Evolutionary conservation across 2,888 invertebrate species (phyloP).

Genomic region (Zootermopsis nevadensis): DNA sequence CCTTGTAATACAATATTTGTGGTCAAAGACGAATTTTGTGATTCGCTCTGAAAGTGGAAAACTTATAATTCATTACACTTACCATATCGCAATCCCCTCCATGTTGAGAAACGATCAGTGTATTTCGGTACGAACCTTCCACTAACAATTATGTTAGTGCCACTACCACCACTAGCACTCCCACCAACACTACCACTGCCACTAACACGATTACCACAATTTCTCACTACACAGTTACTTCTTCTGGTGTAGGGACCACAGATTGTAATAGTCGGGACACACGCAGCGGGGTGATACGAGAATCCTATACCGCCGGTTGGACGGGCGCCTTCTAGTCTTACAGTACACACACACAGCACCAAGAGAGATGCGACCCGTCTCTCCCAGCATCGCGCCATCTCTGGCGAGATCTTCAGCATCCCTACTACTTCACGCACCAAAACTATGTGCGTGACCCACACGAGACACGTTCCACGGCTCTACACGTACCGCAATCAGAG

Average conservation of each 20-base stretch:
- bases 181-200: neutral
- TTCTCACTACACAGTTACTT: slow-evolving; percentile 20
- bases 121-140: slow-evolving; percentile 28
- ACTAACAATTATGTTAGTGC: neutral
- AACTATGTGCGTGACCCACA: neutral
- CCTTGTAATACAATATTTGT: too few relatives aligned
- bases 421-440: neutral
- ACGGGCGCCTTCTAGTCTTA: neutral
- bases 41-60: too few relatives aligned
- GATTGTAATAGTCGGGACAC: neutral
- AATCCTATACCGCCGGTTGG: neutral
- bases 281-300: slow-evolving; percentile 2
- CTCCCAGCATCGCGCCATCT: slow-evolving; percentile 37
- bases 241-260: neutral
- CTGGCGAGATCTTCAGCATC: slow-evolving; percentile 1
- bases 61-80: slow-evolving; percentile 31
- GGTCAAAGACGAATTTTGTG: too few relatives aligned
- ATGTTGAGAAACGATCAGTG: slow-evolving; percentile 15
- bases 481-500: too few relatives aligned
- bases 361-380: slow-evolving; percentile 19
- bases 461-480: too few relatives aligned
- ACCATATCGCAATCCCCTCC: slow-evolving; percentile 33
- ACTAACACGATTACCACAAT: slow-evolving; percentile 15
- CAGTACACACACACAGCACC: neutral
- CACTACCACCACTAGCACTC: neutral